Percentiles rank a stretch among this genome's conserved stretches.
Conservation (phyloP, 23 tunicate species). For the Trididemnum clinides region DNA sequence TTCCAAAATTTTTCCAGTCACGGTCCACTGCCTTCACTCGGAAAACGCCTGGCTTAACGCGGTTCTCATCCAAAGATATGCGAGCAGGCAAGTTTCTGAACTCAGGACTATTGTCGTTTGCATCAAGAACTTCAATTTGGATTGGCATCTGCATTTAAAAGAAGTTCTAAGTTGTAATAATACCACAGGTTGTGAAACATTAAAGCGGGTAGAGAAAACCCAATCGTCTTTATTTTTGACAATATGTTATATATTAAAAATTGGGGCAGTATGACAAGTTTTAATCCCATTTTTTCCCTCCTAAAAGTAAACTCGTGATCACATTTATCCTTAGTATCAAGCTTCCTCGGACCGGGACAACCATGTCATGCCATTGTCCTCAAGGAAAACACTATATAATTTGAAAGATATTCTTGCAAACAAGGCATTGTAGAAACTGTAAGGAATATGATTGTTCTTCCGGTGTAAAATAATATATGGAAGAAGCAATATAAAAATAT, state of each 20-base stretch:
- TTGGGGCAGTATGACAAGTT: not conserved
- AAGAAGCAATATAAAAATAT: no score
- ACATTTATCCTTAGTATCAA: not conserved
- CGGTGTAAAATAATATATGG: no score
- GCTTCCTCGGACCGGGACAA: not conserved
- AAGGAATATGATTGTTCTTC: no score
- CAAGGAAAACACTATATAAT: no score
- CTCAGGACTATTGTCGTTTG: conserved; percentile 78
- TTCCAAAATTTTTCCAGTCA: conserved; percentile 54
- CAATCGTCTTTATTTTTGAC: no score
- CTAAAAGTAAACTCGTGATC: not conserved
- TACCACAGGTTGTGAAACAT: no score
- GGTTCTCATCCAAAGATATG: conserved; percentile 43
- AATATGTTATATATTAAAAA: no score
- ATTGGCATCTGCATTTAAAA: not conserved
- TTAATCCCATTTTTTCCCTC: not conserved
- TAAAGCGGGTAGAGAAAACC: no score
- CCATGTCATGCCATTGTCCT: not conserved
- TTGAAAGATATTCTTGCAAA: no score
- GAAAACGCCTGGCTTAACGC: conserved; percentile 23
- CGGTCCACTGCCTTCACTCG: conserved; percentile 52
- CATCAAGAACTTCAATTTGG: conserved; percentile 20
- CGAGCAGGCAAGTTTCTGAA: conserved; percentile 33
- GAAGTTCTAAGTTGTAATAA: no score
- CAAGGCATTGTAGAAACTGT: no score